A percentile compares a stretch with the other conserved stretches of the same genome.
phyloP scores from a whole-genome alignment of 2,797 vertebrate genomes.

The Chrysolophus pictus region DNA sequence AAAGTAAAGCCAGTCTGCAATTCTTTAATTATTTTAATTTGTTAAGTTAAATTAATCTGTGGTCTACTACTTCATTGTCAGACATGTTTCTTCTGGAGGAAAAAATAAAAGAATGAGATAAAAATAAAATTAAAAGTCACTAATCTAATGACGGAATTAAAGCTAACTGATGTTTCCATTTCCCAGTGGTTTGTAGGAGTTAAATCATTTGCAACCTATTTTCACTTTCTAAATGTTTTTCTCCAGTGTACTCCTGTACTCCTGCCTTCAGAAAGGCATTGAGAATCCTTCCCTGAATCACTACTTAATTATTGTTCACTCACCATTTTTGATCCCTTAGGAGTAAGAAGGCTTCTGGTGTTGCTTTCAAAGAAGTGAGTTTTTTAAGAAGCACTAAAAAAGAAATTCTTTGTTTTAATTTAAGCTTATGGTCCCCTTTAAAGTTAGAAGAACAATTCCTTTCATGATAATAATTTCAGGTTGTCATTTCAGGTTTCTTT shows the following conservation, averaged over 20 bases:
- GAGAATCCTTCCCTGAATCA: constrained; percentile 6
- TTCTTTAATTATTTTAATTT: background rate
- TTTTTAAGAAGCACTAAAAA: constrained; percentile 24
- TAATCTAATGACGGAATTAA: background rate
- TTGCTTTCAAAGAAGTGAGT: background rate
- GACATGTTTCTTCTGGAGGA: background rate
- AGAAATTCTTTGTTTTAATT: constrained; percentile 32
- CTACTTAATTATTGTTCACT: constrained; percentile 32
- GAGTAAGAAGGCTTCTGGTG: constrained; percentile 3
- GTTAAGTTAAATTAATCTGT: background rate
- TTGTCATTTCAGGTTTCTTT: constrained; percentile 34
- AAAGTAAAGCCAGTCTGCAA: background rate
- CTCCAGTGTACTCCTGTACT: background rate
- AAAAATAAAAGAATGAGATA: background rate
- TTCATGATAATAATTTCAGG: constrained; percentile 58
- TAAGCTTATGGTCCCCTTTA: constrained; percentile 19
- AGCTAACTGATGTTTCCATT: background rate
- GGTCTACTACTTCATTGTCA: background rate
- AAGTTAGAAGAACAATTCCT: constrained; percentile 23
- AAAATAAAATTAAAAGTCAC: no score
- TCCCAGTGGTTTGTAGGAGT: background rate
- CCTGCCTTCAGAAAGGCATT: constrained; percentile 13
- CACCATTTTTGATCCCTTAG: background rate
- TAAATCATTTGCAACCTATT: background rate
- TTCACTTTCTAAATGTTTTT: constrained; percentile 4